These are phyloP conservation scores for Limnephilus lunatus DNA, from an alignment of 2,888 invertebrate species.

Conservation along the genomic window DNA sequence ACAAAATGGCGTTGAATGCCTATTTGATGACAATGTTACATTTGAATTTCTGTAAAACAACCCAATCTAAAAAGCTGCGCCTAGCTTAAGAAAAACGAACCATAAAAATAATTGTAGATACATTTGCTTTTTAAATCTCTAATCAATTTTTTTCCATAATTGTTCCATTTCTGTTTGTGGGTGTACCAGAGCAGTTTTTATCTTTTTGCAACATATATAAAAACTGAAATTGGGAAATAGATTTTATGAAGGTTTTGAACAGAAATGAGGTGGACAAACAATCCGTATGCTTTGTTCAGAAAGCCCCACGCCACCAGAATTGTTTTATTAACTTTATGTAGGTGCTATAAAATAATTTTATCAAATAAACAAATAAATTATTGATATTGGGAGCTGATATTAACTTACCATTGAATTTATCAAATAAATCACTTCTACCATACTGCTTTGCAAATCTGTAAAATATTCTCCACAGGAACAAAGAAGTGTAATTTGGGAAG, in stretches of 20 bases:
- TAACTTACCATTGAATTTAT: conserved; percentile 38
- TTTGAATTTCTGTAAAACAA: too few relatives aligned
- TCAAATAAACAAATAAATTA: neutral
- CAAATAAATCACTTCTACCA: neutral
- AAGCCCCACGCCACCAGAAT: neutral
- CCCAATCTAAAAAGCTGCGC: too few relatives aligned
- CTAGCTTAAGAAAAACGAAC: too few relatives aligned
- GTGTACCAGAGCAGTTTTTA: neutral
- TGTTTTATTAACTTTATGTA: neutral
- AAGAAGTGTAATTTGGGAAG: conserved; percentile 48
- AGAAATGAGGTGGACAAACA: neutral
- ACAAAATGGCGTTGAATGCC: too few relatives aligned
- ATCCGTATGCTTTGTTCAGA: neutral
- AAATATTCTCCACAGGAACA: conserved; percentile 50
- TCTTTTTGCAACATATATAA: neutral
- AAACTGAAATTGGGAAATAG: neutral
- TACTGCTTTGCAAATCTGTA: conserved; percentile 20
- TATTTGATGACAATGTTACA: too few relatives aligned
- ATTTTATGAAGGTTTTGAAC: neutral
- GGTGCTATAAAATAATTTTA: too few relatives aligned
- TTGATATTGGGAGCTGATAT: neutral
- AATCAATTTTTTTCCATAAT: too few relatives aligned
- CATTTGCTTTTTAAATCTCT: too few relatives aligned
- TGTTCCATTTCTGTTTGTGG: neutral
- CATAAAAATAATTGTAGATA: too few relatives aligned